Conservation (phyloP, 2,797 vertebrate genomes). For the Pangasius krempfi region DNA sequence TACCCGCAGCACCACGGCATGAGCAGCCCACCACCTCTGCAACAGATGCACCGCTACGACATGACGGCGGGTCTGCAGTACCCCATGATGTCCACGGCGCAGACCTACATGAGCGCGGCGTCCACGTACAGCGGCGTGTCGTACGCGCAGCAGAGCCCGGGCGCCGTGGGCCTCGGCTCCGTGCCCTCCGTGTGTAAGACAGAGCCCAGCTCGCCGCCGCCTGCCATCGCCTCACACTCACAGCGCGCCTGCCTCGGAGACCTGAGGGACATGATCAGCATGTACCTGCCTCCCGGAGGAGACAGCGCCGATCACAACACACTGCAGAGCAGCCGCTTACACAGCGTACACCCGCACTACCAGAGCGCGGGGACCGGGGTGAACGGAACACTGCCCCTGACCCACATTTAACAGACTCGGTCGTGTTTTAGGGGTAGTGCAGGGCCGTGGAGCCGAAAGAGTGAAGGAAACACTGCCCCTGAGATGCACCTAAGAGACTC, state of each 20-base stretch:
- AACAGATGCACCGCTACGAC: slow-evolving; percentile 98
- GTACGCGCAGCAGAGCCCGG: slow-evolving; percentile 86
- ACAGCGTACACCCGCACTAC: slow-evolving; percentile 97
- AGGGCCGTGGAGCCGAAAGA: background rate
- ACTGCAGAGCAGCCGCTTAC: slow-evolving; percentile 90
- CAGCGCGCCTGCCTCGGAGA: slow-evolving; percentile 97
- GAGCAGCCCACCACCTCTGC: slow-evolving; percentile 88
- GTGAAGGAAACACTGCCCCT: slow-evolving; percentile 89
- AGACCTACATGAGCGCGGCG: slow-evolving; percentile 97
- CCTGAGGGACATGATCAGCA: slow-evolving; percentile 99
- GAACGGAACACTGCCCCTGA: slow-evolving; percentile 95
- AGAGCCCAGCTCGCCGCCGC: slow-evolving; percentile 94
- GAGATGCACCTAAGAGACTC: slow-evolving; percentile 86
- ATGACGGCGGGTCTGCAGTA: slow-evolving; percentile 95
- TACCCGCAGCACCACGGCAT: slow-evolving; percentile 94
- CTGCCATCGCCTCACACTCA: slow-evolving; percentile 92
- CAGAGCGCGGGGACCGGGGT: slow-evolving; percentile 92
- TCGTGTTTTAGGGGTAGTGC: slow-evolving; percentile 19
- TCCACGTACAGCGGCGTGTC: slow-evolving; percentile 92
- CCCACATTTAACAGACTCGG: slow-evolving; percentile 85
- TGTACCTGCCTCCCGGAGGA: slow-evolving; percentile 97
- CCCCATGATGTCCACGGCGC: slow-evolving; percentile 95
- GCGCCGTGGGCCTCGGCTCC: slow-evolving; percentile 88
- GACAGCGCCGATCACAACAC: slow-evolving; percentile 89
- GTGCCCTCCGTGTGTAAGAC: slow-evolving; percentile 95